Evolutionary conservation across 1,140 invertebrate genomes (phyloP).

Genomic region (Lepidotrigona ventralis): DNA sequence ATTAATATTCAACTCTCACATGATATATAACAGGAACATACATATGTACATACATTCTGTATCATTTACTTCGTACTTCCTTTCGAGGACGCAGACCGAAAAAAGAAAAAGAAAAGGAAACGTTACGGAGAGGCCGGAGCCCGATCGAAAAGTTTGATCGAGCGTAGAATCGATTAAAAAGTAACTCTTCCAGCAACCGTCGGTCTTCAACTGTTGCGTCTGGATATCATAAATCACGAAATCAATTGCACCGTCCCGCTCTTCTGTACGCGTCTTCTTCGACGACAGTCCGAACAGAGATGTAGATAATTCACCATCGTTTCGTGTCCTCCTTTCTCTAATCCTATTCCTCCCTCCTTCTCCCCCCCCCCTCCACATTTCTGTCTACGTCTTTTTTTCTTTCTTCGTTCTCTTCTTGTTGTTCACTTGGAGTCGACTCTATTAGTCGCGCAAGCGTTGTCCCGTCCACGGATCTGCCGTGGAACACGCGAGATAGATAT

Average conservation of each 20-base stretch:
- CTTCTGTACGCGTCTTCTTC: background rate
- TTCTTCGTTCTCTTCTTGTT: constrained; percentile 17
- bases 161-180: constrained; percentile 6
- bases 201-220: background rate
- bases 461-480: constrained; percentile 52
- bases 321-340: constrained; percentile 29
- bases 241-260: constrained; percentile 38
- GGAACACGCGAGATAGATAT: constrained; percentile 59
- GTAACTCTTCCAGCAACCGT: background rate
- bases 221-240: constrained; percentile 47
- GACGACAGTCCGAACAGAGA: constrained; percentile 25
- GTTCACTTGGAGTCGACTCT: constrained; percentile 37
- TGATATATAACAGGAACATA: too few relatives aligned
- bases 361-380: too few relatives aligned
- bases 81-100: too few relatives aligned
- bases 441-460: constrained; percentile 60
- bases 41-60: too few relatives aligned
- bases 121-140: too few relatives aligned
- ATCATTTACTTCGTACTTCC: too few relatives aligned
- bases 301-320: constrained; percentile 47
- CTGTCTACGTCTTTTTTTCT: too few relatives aligned
- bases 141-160: background rate
- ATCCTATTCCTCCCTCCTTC: background rate
- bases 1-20: too few relatives aligned
- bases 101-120: background rate